Evolutionary conservation across 2,797 vertebrate species (phyloP), one percentile per base, ranked within the genome.

Genomic region (Peromyscus melanophrys): DNA sequence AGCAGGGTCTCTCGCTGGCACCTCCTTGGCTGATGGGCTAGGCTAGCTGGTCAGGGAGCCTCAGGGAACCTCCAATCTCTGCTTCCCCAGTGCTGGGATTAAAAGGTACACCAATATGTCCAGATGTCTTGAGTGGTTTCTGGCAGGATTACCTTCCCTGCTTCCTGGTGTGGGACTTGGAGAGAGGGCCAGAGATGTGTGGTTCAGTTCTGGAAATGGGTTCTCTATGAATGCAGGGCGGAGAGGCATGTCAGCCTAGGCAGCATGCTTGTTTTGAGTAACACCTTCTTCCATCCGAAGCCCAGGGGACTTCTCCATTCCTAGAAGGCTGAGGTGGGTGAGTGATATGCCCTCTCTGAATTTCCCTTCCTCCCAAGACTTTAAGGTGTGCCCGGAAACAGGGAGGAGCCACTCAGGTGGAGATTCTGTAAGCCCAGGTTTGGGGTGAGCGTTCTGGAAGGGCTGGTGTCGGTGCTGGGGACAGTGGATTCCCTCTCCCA

Each of bases 261-360:
- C 4, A 1, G 43, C 19, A 7, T 14, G 43, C 61, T 85, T 14
- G 31, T 43, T 85, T 31, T 27, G 82, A n/a, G 65, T 59, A 10
- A 2, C 8, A 40, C 2, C 4, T 86, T 65, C 57, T 95, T 61
- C 31, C 71, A 27, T 27, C 52, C 12, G n/a, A 27, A 4, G 17
- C 4, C 71, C 14, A 27, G 61, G 49, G 61, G 52, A 8, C 21
- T 78, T 25, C 81, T 21, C 75, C 6, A 0, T 31, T 46, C 34
- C 76, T 40, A 63, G 82, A 73, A 59, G 25, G 0, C 1, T 5
- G 65, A 43, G 40, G 77, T 55, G 61, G 46, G 3, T 78, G 73
- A 6, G 21, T 86, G 52, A 29, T 11, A 8, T 0, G 0, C 2
- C 1, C 1, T 21, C 34, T 81, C 73, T n/a, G 7, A 14, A 8